phyloP scores from a whole-genome alignment of 2,797 vertebrate genomes.

The Heliangelus exortis region DNA sequence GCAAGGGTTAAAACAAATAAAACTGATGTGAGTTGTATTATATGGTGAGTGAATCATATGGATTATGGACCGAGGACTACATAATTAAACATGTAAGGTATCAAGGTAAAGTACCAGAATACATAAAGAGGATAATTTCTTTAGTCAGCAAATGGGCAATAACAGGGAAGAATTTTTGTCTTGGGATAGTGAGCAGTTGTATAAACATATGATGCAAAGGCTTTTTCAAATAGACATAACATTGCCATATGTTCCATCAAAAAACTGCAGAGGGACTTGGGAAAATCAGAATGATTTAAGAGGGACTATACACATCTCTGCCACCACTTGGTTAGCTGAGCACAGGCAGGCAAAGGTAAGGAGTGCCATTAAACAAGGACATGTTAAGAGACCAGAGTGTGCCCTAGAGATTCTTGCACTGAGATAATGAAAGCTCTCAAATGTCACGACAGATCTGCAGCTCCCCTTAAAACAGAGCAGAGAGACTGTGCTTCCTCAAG shows the following conservation, averaged over 20 bases:
- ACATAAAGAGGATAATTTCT: slow-evolving; percentile 85
- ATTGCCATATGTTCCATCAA: slow-evolving; percentile 82
- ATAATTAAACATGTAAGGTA: slow-evolving; percentile 84
- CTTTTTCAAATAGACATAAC: slow-evolving; percentile 87
- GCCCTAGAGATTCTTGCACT: slow-evolving; percentile 74
- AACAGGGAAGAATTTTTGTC: slow-evolving; percentile 86
- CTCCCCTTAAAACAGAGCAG: slow-evolving; percentile 64
- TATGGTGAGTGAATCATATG: slow-evolving; percentile 69
- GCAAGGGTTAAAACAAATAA: slow-evolving; percentile 56
- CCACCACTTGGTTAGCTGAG: slow-evolving; percentile 78
- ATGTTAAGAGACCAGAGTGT: slow-evolving; percentile 75
- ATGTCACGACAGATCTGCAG: slow-evolving; percentile 65
- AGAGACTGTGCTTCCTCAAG: slow-evolving; percentile 10
- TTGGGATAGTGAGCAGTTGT: slow-evolving; percentile 85
- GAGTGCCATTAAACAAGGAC: slow-evolving; percentile 72
- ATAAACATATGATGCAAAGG: slow-evolving; percentile 86
- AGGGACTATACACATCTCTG: slow-evolving; percentile 72
- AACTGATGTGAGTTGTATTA: neutral
- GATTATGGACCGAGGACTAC: slow-evolving; percentile 80
- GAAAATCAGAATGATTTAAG: slow-evolving; percentile 84
- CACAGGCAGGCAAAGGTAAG: slow-evolving; percentile 74
- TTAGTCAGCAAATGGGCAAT: slow-evolving; percentile 86
- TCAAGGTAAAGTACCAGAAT: slow-evolving; percentile 84
- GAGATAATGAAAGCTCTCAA: slow-evolving; percentile 79
- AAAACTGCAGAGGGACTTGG: slow-evolving; percentile 81